Conservation (phyloP, 2,113 vertebrate genomes). For the Proterorhinus semilunaris region DNA sequence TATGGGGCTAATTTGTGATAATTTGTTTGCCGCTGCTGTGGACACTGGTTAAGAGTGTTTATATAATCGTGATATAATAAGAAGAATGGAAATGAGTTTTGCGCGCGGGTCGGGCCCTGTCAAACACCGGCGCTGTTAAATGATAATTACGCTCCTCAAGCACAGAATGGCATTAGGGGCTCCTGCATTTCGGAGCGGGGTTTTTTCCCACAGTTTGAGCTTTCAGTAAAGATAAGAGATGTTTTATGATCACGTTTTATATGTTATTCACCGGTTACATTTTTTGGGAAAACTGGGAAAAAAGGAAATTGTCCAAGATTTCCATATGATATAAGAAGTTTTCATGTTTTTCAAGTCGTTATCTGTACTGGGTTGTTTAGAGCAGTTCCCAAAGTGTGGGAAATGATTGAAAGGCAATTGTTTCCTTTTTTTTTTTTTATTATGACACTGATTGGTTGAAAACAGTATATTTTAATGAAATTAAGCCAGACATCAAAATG, state of each 20-base stretch:
- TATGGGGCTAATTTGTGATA: slow-evolving; percentile 63
- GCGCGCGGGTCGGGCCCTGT: slow-evolving; percentile 47
- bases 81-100: slow-evolving; percentile 61
- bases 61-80: slow-evolving; percentile 64
- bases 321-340: too few species aligned
- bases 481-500: too few species aligned
- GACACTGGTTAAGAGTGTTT: slow-evolving; percentile 62
- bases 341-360: too few species aligned
- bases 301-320: too few species aligned
- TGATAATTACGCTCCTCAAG: slow-evolving; percentile 61
- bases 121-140: slow-evolving; percentile 55
- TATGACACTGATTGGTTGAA: too few species aligned
- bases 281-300: too few species aligned
- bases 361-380: too few species aligned
- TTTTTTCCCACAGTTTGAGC: slow-evolving; percentile 37
- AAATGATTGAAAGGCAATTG: too few species aligned
- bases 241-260: background rate
- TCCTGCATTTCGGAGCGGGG: slow-evolving; percentile 28
- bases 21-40: slow-evolving; percentile 57
- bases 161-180: slow-evolving; percentile 48
- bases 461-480: too few species aligned
- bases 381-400: too few species aligned
- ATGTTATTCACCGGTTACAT: too few species aligned
- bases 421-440: too few species aligned
- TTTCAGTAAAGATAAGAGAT: background rate